These are phyloP conservation scores for Calameuta pallipes DNA, from an alignment of 2,888 invertebrate species.

Conservation along the genomic window DNA sequence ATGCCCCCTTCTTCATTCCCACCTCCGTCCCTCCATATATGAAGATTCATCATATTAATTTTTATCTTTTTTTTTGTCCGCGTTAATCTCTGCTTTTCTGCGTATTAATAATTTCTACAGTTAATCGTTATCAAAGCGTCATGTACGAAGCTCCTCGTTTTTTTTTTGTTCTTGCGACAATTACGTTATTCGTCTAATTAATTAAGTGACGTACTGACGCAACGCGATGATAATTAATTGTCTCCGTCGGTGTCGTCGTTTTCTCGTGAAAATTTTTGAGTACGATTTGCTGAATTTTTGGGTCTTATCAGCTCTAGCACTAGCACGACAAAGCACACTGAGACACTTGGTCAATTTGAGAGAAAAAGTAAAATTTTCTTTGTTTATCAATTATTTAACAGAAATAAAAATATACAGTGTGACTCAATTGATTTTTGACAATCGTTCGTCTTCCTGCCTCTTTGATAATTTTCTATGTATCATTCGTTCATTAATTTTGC, in stretches of 20 bases:
- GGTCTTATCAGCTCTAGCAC: neutral
- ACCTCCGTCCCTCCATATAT: neutral
- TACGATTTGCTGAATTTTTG: neutral
- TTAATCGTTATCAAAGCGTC: neutral
- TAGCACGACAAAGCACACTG: conserved; percentile 6
- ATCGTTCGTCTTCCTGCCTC: neutral
- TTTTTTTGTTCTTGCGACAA: neutral
- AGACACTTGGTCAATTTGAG: neutral
- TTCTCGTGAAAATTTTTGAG: neutral
- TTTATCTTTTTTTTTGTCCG: neutral
- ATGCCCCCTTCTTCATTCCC: neutral
- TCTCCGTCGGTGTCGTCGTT: neutral
- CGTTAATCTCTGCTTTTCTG: neutral
- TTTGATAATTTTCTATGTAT: neutral
- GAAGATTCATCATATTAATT: neutral
- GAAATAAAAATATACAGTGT: neutral
- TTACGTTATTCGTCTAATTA: neutral
- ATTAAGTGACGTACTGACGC: neutral
- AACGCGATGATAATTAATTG: neutral
- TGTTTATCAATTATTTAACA: neutral
- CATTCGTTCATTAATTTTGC: neutral
- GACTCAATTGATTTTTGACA: neutral
- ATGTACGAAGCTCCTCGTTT: neutral
- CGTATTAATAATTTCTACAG: neutral
- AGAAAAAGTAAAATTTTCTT: conserved; percentile 3